Base-by-base conservation (phyloP, 2,888 invertebrate genomes). In the Drosophila nr. medialis region DNA sequence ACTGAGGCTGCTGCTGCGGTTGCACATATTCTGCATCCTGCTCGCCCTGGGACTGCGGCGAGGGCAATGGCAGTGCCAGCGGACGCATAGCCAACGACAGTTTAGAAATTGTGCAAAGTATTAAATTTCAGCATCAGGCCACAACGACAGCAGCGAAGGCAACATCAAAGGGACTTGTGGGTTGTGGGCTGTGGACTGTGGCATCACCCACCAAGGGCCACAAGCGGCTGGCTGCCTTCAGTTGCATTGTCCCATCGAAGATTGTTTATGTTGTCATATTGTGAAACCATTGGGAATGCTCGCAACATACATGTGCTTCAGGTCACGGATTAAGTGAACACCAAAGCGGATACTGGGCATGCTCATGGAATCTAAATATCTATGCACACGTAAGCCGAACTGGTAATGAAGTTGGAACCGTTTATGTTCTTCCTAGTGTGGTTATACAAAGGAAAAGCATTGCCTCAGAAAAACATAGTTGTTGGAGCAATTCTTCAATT, bases 81-180 rank as follows among this genome's bases (percentile, higher is more conserved):
- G 45, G 53, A 30, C 48, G 36, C 21, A 49, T 56, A 70, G 70
- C 70, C 75, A 80, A 73, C 75, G 78, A 78, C 81, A 81, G 81
- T 67, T 78, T 81, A 73, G 78, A 77, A 78, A 81, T 68, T 78
- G 78, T 78, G 78, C 38, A 77, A 81, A 73, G 78, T 78, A 78
- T 78, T 78, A 81, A 68, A 78, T 81, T 78, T 81, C 68, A 73
- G 78, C 60, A 64, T 63, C 78, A 71, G 64, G 65, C 65, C 68
- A 64, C 75, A 55, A 42, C 56, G 40, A 56, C 56, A 56, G 30
- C 60, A 34, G 34, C 34, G 38, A 38, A 49, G 48, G 62, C 62
- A 67, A 56, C 56, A 67, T 51, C 61, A 62, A 61, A 62, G 42
- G 32, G 32, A 56, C 36, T 59, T 36, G 36, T 34, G 64, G 36